A percentile compares a stretch with the other conserved stretches of the same genome.
These are phyloP conservation scores for Microcebus ravelobensis DNA, from an alignment of 2,113 vertebrate genomes.

Conservation along the genomic window DNA sequence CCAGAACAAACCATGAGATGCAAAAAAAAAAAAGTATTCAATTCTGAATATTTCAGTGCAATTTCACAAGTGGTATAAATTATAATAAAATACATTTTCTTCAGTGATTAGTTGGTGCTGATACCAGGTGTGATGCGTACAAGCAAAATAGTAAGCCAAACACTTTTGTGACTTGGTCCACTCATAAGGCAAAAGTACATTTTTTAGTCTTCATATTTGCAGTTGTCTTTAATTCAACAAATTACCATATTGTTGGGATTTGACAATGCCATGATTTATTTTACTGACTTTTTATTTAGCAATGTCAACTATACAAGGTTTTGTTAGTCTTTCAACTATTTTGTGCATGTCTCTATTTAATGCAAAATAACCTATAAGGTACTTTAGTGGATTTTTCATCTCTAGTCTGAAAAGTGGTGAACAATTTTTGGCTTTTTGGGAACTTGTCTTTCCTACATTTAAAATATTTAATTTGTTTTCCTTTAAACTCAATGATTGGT, in stretches of 20 bases:
- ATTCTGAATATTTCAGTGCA: not conserved
- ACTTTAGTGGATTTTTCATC: not conserved
- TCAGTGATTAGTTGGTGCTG: not conserved
- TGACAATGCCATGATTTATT: not conserved
- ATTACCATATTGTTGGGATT: not conserved
- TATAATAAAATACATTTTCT: not conserved
- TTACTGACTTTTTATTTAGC: not conserved
- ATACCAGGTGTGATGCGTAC: not conserved
- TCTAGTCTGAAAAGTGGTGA: not conserved
- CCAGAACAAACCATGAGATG: not conserved
- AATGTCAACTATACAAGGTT: not conserved
- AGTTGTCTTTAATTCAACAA: not conserved
- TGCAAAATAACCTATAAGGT: not conserved
- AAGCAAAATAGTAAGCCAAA: not conserved
- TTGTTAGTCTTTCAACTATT: not conserved
- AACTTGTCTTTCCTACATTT: not conserved
- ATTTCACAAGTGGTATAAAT: not conserved
- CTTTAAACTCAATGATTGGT: slow-evolving; percentile 11
- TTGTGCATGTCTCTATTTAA: no score
- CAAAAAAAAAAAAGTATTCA: not conserved
- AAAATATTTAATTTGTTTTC: not conserved
- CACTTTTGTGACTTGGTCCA: not conserved
- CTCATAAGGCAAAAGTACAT: not conserved
- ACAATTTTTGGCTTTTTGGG: not conserved
- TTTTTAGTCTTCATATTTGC: not conserved